phyloP scores from a whole-genome alignment of 2,888 invertebrate species.

The Napeogenes sylphis region DNA sequence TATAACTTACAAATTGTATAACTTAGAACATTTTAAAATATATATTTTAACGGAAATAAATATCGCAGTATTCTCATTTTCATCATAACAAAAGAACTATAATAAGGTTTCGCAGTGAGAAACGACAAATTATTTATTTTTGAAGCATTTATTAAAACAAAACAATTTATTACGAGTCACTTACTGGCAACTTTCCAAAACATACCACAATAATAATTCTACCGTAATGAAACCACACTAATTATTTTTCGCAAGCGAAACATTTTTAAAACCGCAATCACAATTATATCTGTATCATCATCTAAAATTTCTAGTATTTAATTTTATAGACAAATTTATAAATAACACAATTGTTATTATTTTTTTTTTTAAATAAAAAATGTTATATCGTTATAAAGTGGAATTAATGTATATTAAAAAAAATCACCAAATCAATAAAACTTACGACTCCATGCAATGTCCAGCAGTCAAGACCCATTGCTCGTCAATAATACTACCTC shows the following conservation, averaged over 20 bases:
- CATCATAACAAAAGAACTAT: neutral
- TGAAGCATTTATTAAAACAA: neutral
- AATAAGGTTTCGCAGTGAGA: neutral
- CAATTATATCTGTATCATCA: neutral
- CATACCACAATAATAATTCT: conserved; percentile 4
- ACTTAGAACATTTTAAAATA: too few relatives aligned
- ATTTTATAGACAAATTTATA: neutral
- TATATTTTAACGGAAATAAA: too few relatives aligned
- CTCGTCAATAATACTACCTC: conserved; percentile 69
- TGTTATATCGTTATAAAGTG: too few relatives aligned
- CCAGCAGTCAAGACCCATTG: conserved; percentile 72
- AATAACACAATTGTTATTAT: neutral
- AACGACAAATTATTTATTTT: neutral
- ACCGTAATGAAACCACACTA: conserved; percentile 1
- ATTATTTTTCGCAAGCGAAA: conserved; percentile 3
- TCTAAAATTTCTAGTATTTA: too few relatives aligned
- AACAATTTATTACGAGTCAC: neutral
- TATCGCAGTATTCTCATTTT: too few relatives aligned
- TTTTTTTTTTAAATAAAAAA: too few relatives aligned
- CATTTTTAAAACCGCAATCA: neutral
- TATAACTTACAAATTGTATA: too few relatives aligned
- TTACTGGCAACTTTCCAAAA: conserved; percentile 7
- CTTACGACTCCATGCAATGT: conserved; percentile 67
- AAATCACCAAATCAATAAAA: conserved; percentile 15
- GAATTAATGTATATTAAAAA: neutral